Evolutionary conservation across 2,113 vertebrate species (phyloP), one percentile per base, ranked within the genome.

Genomic region (Octodon degus): DNA sequence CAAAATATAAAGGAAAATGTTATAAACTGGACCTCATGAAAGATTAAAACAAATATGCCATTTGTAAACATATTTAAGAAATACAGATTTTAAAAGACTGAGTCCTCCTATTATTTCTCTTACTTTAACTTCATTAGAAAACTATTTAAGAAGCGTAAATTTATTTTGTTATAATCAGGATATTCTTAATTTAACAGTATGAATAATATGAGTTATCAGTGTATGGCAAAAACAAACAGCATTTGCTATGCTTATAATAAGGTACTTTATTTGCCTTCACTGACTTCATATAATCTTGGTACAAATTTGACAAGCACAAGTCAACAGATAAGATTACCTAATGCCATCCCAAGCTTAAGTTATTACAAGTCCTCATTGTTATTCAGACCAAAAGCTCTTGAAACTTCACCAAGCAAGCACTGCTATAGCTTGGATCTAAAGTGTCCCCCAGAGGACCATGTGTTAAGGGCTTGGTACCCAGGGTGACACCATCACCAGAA

Each of bases 161-260:
- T 86, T 12, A 67, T 92, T 93, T 91, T 82, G 20, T 50, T 86
- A 72, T 55, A 85, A 37, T 74, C 25, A 55, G 79, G 27, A 25
- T 82, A 92, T 90, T 90, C 47, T 72, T 83, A 27, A 76, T 85
- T 88, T 55, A 96, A 93, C 63, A 68, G 30, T 43, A 58, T 32
- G 20, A 86, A 67, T 34, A 60, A 81, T 58, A 89, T 58, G 32
- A 30, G 76, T 94, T 94, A 77, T 34, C 16, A 95, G 20, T 80
- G 30, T 80, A 86, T 2, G 79, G 16, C 6, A 63, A 74, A 77
- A 80, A 74, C 11, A 25, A 76, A 37, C 22, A 60, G 50, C 5
- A 16, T 77, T 93, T 89, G 58, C 60, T 58, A 74, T 55, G 40
- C 30, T 92, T 86, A 93, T 25, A 87, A 55, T 89, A 50, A 80